These are phyloP conservation scores for Axinella damicornis DNA, from an alignment of 37 sponge, comb jelly and placozoan genomes.

Conservation along the genomic window DNA sequence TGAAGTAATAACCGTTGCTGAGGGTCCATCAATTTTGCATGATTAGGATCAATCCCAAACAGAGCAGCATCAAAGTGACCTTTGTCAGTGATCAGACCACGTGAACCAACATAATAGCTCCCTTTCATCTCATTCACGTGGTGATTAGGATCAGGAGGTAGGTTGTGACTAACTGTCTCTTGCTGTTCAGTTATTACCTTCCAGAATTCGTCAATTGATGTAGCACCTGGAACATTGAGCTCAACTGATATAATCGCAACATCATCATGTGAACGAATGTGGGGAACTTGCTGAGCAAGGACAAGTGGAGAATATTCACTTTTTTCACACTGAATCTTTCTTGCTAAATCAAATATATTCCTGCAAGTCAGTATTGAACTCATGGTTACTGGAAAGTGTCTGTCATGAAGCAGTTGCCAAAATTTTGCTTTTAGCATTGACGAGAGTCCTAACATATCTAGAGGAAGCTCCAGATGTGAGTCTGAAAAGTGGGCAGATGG, in stretches of 20 bases:
- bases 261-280: background rate
- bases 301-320: no score
- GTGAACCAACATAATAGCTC: background rate
- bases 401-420: background rate
- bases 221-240: background rate
- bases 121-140: no score
- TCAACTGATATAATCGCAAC: background rate
- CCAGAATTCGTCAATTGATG: conserved; percentile 1
- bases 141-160: background rate
- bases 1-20: conserved; percentile 12
- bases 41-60: background rate
- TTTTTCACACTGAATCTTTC: background rate
- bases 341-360: background rate
- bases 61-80: background rate
- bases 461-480: background rate
- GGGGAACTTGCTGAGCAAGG: background rate
- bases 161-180: background rate
- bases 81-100: background rate
- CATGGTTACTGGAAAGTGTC: background rate
- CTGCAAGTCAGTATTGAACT: background rate
- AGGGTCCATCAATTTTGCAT: background rate
- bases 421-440: background rate
- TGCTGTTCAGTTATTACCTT: background rate
- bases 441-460: background rate
- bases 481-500: background rate